Percentiles rank a stretch among this genome's conserved stretches.
These are phyloP conservation scores for Anguilla megastoma DNA, from an alignment of 2,797 vertebrate genomes.

Conservation along the genomic window DNA sequence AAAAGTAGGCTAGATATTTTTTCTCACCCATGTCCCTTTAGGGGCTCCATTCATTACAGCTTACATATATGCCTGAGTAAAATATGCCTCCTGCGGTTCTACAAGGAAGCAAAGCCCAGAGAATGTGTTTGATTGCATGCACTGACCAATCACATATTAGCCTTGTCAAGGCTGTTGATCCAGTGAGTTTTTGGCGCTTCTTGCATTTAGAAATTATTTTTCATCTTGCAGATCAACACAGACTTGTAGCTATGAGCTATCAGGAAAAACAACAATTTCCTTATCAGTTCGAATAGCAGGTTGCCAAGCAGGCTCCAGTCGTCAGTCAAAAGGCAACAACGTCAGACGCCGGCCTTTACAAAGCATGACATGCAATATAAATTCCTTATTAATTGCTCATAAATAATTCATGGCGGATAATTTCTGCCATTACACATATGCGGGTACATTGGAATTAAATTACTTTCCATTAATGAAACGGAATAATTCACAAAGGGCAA, in stretches of 20 bases:
- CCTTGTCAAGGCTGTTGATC: background rate
- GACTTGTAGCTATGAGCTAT: background rate
- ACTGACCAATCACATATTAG: background rate
- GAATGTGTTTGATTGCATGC: background rate
- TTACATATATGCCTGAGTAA: background rate
- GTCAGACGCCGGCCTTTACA: background rate
- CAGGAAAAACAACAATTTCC: background rate
- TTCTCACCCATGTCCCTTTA: too few species aligned
- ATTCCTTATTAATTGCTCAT: constrained; percentile 16
- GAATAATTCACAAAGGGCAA: constrained; percentile 14
- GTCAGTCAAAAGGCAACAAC: background rate
- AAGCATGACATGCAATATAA: constrained; percentile 1
- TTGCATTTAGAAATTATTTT: background rate
- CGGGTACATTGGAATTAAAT: constrained; percentile 4
- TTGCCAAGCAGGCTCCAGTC: background rate
- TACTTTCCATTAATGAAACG: constrained; percentile 18
- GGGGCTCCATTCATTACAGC: too few species aligned
- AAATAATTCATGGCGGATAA: background rate
- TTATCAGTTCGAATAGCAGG: background rate
- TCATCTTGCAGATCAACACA: background rate
- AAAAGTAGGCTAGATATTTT: too few species aligned
- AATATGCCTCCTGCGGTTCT: background rate
- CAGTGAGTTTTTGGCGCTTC: background rate
- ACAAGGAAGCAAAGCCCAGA: background rate
- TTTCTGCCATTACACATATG: constrained; percentile 1